A percentile compares a stretch with the other conserved stretches of the same genome.
phyloP scores from a whole-genome alignment of 2,888 invertebrate species.

The Sinopyrophorus schimmeli region DNA sequence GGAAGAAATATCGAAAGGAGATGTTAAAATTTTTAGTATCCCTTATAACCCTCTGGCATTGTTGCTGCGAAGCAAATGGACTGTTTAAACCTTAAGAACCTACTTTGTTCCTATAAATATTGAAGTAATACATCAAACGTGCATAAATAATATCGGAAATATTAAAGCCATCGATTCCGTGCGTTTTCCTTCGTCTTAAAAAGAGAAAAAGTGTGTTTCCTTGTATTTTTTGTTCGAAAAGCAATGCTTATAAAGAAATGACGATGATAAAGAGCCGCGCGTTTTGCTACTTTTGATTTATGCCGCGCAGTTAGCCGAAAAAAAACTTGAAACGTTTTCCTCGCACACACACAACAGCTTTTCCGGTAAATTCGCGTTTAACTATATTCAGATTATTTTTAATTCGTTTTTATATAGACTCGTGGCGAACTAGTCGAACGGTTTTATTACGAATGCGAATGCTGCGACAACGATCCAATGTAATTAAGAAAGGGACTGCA shows the following conservation, averaged over 20 bases:
- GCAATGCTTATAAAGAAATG: constrained; percentile 32
- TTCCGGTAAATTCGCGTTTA: constrained; percentile 16
- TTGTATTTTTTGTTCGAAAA: constrained; percentile 28
- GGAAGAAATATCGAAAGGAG: constrained; percentile 8
- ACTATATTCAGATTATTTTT: too few species aligned
- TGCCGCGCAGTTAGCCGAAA: constrained; percentile 24
- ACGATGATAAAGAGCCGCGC: constrained; percentile 31
- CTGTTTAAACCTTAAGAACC: constrained; percentile 22
- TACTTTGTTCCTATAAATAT: constrained; percentile 25
- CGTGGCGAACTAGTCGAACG: constrained; percentile 23
- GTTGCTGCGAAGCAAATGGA: constrained; percentile 21
- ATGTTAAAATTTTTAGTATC: constrained; percentile 19
- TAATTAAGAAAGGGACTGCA: constrained; percentile 27
- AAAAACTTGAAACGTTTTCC: constrained; percentile 29
- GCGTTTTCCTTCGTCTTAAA: constrained; percentile 12
- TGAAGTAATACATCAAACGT: constrained; percentile 31
- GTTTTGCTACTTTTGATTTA: constrained; percentile 32
- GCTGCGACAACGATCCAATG: constrained; percentile 26
- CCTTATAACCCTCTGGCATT: constrained; percentile 11
- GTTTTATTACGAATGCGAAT: constrained; percentile 26
- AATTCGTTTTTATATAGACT: constrained; percentile 21
- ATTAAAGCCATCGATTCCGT: constrained; percentile 29
- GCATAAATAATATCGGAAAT: constrained; percentile 28
- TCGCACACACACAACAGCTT: constrained; percentile 9
- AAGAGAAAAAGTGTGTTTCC: constrained; percentile 19